Percentiles rank a stretch among this genome's conserved stretches.
These are phyloP conservation scores for Sinocyclocheilus anophthalmus DNA, from an alignment of 2,113 vertebrate species.

Conservation along the genomic window DNA sequence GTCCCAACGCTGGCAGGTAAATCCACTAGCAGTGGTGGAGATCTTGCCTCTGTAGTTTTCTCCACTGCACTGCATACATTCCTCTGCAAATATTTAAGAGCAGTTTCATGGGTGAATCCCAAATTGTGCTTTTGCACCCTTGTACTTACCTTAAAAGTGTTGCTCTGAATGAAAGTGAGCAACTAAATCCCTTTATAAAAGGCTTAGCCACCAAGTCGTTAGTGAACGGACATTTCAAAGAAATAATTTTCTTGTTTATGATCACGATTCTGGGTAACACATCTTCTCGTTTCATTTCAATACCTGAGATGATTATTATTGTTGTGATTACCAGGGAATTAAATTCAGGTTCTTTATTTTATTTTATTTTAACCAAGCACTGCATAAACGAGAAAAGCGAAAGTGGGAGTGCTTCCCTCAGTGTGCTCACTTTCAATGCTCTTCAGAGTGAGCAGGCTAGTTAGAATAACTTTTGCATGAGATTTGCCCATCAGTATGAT, in stretches of 20 bases:
- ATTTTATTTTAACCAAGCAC: background rate
- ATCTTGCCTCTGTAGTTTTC: constrained; percentile 87
- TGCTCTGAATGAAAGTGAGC: background rate
- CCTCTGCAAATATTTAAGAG: constrained; percentile 65
- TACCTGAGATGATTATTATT: background rate
- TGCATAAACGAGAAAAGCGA: background rate
- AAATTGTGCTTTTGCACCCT: background rate
- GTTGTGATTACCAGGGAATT: background rate
- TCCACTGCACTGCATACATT: constrained; percentile 90
- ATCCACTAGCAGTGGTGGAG: constrained; percentile 75
- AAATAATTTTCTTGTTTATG: background rate
- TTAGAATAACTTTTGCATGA: background rate
- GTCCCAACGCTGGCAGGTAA: constrained; percentile 82
- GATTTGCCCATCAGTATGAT: background rate
- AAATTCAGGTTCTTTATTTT: background rate
- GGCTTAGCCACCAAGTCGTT: background rate
- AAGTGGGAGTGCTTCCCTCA: background rate
- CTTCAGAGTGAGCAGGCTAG: background rate
- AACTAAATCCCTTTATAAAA: background rate
- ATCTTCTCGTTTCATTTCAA: background rate
- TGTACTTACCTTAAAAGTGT: background rate
- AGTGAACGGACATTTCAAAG: background rate
- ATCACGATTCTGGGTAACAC: background rate
- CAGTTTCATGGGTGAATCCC: background rate
- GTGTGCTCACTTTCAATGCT: background rate